Evolutionary conservation across 2,888 invertebrate species (phyloP).

Genomic region (Zeuzera pyrina): DNA sequence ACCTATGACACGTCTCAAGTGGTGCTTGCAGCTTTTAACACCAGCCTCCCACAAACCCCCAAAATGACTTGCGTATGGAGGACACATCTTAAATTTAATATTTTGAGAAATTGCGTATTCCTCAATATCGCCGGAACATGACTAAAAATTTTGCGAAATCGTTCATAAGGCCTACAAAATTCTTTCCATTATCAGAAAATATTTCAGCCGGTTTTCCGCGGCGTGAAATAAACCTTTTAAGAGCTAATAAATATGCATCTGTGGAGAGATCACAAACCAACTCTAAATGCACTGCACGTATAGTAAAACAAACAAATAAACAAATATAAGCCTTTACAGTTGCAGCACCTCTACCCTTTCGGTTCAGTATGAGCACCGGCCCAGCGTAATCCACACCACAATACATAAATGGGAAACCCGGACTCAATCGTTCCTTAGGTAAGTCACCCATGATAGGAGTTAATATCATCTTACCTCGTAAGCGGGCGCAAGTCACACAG

Average conservation of each 20-base stretch:
- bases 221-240: constrained; percentile 18
- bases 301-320: no score
- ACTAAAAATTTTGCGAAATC: neutral
- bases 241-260: constrained; percentile 14
- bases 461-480: neutral
- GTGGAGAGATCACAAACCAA: constrained; percentile 13
- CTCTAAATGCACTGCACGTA: constrained; percentile 17
- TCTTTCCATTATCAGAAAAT: constrained; percentile 17
- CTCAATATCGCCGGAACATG: neutral
- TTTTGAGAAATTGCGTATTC: no score
- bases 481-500: neutral
- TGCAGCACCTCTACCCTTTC: no score
- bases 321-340: no score
- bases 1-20: constrained; percentile 12
- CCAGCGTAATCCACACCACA: no score
- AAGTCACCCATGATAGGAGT: no score
- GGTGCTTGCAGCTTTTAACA: constrained; percentile 11
- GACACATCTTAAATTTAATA: neutral
- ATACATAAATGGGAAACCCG: no score
- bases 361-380: no score
- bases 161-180: neutral
- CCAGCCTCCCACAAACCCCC: constrained; percentile 8
- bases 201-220: constrained; percentile 18
- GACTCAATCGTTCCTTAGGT: no score
- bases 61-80: neutral